Conservation (phyloP, 2,113 vertebrate species). For the Tretioscincus oriximinensis region DNA sequence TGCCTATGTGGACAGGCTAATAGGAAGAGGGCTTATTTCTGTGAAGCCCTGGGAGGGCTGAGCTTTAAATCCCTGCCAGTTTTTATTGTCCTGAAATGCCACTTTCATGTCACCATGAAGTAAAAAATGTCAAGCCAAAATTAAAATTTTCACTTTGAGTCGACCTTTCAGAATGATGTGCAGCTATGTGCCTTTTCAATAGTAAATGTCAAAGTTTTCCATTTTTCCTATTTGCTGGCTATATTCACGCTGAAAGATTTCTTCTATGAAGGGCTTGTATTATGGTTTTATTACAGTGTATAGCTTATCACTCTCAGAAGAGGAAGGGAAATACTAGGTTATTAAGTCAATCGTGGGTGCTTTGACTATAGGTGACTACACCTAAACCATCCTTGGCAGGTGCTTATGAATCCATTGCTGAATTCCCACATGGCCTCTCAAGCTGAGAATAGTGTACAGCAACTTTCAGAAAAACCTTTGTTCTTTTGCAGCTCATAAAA, state of each 20-base stretch:
- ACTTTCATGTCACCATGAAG: conserved; percentile 3
- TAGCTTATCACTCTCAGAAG: conserved; percentile 3
- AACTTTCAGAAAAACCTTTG: neutral
- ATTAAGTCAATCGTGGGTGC: neutral
- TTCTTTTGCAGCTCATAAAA: neutral
- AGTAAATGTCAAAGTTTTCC: conserved; percentile 32
- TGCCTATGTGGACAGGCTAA: neutral
- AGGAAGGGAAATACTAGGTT: neutral
- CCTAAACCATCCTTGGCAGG: neutral
- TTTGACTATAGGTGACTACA: neutral
- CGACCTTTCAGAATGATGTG: conserved; percentile 20
- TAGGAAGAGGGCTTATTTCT: neutral
- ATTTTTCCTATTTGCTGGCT: conserved; percentile 12
- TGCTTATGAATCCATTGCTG: neutral
- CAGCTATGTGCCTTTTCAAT: conserved; percentile 9
- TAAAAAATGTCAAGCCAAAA: conserved; percentile 23
- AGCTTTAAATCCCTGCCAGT: neutral
- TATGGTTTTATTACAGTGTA: conserved; percentile 21
- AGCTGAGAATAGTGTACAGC: neutral
- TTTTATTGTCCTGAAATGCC: conserved; percentile 16
- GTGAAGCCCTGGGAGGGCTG: neutral
- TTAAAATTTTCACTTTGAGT: conserved; percentile 20
- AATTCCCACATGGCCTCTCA: neutral
- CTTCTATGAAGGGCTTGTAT: conserved; percentile 11
- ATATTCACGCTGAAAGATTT: conserved; percentile 13